phyloP scores from a whole-genome alignment of 2,113 vertebrate species.

The Eonycteris spelaea region DNA sequence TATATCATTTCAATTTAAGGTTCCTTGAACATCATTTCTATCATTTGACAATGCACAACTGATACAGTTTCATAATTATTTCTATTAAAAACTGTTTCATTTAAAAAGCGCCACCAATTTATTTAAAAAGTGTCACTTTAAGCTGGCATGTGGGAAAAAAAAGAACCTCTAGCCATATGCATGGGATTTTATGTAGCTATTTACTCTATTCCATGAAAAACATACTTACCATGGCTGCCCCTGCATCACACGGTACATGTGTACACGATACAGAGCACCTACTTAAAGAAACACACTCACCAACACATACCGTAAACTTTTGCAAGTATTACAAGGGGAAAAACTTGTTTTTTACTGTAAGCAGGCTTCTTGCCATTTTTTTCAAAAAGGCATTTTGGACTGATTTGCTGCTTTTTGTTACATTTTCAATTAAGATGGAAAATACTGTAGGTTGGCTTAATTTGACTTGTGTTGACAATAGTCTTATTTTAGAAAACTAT shows the following conservation, averaged over 20 bases:
- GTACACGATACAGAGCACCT: constrained; percentile 88
- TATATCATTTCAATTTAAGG: neutral
- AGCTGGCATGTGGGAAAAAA: neutral
- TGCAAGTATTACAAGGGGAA: constrained; percentile 78
- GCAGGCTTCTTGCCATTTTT: constrained; percentile 63
- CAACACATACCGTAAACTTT: constrained; percentile 83
- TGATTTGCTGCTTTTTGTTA: constrained; percentile 43
- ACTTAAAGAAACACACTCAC: constrained; percentile 89
- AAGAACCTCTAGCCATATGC: constrained; percentile 8
- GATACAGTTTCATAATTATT: constrained; percentile 45
- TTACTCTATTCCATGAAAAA: constrained; percentile 84
- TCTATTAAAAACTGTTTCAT: constrained; percentile 33
- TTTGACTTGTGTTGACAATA: constrained; percentile 61
- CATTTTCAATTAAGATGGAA: constrained; percentile 44
- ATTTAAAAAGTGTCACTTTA: constrained; percentile 34
- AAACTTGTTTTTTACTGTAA: constrained; percentile 53
- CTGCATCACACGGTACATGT: constrained; percentile 86
- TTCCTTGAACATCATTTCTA: constrained; percentile 17
- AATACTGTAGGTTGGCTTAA: constrained; percentile 45
- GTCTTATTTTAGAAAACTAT: constrained; percentile 57
- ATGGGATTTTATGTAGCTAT: constrained; percentile 66
- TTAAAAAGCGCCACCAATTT: constrained; percentile 59
- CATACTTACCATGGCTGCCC: constrained; percentile 86
- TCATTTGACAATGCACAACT: constrained; percentile 22
- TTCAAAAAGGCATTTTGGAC: constrained; percentile 38